Percentiles rank a stretch among this genome's conserved stretches.
phyloP scores from a whole-genome alignment of 37 sponge, comb jelly and placozoan species.

The Beroe ovata region DNA sequence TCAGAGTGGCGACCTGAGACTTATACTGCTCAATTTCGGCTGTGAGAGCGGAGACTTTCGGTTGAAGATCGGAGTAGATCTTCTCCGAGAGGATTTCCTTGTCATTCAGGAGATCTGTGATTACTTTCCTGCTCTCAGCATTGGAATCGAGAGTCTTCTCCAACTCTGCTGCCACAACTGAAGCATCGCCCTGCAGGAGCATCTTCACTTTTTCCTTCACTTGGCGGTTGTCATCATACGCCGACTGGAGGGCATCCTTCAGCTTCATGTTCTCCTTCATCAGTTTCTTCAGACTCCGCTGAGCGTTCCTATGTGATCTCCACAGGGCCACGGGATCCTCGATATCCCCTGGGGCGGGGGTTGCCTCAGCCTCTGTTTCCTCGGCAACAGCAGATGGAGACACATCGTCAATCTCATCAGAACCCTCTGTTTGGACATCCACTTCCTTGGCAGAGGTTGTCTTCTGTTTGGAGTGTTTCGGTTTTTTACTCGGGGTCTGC shows the following conservation, averaged over 20 bases:
- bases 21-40: slow-evolving; percentile 19
- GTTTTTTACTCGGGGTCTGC: slow-evolving; percentile 34
- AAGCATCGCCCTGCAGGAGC: slow-evolving; percentile 61
- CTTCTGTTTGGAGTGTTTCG: slow-evolving; percentile 3
- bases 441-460: not conserved
- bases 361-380: not conserved
- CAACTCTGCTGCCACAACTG: slow-evolving; percentile 28
- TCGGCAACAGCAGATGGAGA: slow-evolving; percentile 4
- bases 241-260: slow-evolving; percentile 36
- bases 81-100: slow-evolving; percentile 48
- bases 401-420: not conserved
- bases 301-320: slow-evolving; percentile 3
- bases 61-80: slow-evolving; percentile 10
- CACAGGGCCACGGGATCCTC: slow-evolving; percentile 36
- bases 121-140: slow-evolving; percentile 58
- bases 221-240: slow-evolving; percentile 2
- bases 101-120: slow-evolving; percentile 42
- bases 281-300: slow-evolving; percentile 28
- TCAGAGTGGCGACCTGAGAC: not conserved
- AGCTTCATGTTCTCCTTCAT: slow-evolving; percentile 59
- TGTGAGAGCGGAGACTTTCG: slow-evolving; percentile 6
- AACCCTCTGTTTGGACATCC: slow-evolving; percentile 10
- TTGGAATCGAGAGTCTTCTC: slow-evolving; percentile 51
- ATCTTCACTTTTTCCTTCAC: slow-evolving; percentile 46
- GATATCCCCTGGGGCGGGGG: not conserved